Conservation (phyloP, 2,113 vertebrate species). For the Hemichromis elongatus region DNA sequence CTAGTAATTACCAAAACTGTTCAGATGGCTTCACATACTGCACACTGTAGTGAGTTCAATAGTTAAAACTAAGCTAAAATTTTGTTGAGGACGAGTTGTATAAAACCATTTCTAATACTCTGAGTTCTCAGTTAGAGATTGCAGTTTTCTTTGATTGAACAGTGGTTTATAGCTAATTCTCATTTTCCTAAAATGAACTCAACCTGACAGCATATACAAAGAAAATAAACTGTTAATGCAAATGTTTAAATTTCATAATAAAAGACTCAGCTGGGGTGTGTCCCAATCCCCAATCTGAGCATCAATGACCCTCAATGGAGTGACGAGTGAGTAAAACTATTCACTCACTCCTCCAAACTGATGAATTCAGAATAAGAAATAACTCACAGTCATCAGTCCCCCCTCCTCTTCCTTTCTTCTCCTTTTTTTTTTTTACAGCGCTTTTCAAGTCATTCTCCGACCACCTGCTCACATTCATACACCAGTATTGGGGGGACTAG, state of each 20-base stretch:
- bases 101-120: neutral
- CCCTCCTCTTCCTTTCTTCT: neutral
- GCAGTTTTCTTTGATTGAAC: neutral
- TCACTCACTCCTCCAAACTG: neutral
- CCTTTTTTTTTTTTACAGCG: rapidly evolving
- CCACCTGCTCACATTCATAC: neutral
- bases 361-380: neutral
- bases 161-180: neutral
- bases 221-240: neutral
- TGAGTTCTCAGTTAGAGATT: neutral
- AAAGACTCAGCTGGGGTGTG: neutral
- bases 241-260: neutral
- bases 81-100: neutral
- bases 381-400: neutral
- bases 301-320: neutral
- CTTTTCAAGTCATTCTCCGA: neutral
- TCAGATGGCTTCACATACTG: neutral
- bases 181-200: neutral
- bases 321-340: neutral
- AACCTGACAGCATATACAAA: neutral
- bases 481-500: neutral
- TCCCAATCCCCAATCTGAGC: neutral
- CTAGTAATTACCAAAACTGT: neutral
- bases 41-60: neutral
- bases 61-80: neutral